Evolutionary conservation across 2,888 invertebrate genomes (phyloP).

Genomic region (Orthosia incerta): DNA sequence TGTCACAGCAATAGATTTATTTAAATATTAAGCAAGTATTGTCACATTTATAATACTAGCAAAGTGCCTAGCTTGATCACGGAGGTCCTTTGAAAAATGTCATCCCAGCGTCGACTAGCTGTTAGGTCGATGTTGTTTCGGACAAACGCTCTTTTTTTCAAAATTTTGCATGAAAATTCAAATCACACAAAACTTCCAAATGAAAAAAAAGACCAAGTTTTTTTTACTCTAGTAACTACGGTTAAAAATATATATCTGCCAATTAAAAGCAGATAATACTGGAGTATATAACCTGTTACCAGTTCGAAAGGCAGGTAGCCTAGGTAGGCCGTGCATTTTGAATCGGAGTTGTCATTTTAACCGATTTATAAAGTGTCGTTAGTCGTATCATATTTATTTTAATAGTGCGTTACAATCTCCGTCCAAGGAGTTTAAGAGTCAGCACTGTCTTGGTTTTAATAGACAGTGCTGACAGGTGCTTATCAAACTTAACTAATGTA

Average conservation of each 20-base stretch:
- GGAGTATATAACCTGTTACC: not conserved
- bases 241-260: not conserved
- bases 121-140: not conserved
- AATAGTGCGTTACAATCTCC: not conserved
- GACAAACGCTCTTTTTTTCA: not conserved
- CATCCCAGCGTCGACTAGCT: not conserved
- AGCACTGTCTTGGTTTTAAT: not conserved
- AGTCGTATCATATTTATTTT: conserved; percentile 1
- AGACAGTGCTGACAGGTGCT: not conserved
- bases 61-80: not conserved
- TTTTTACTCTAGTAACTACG: not conserved
- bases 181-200: not conserved
- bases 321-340: not conserved
- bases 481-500: not conserved
- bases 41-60: too few species aligned
- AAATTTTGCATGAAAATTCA: too few species aligned
- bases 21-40: too few species aligned
- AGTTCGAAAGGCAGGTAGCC: not conserved
- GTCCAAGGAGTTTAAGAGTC: conserved; percentile 4
- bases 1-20: not conserved
- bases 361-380: conserved; percentile 1
- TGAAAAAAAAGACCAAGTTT: not conserved
- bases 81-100: not conserved
- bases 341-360: too few species aligned
- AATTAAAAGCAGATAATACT: not conserved